These are phyloP conservation scores for Phataginus tricuspis DNA, from an alignment of 2,797 vertebrate species.

Conservation along the genomic window DNA sequence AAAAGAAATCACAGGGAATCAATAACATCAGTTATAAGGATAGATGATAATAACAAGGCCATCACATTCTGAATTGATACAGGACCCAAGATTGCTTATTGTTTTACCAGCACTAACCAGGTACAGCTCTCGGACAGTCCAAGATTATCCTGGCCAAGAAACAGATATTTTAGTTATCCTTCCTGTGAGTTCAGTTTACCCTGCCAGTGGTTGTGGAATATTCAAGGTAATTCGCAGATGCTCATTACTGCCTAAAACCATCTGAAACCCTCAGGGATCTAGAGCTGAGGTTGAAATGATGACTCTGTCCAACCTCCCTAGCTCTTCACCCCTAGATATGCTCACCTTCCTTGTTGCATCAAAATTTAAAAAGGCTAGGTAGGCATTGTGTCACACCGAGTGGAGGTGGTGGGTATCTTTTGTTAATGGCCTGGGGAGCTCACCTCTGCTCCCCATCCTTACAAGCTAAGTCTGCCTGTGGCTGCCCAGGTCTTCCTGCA, in stretches of 20 bases:
- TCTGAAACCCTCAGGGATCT: not conserved
- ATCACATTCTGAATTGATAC: not conserved
- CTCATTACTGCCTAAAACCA: not conserved
- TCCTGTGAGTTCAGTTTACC: not conserved
- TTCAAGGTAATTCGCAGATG: not conserved
- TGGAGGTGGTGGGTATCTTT: not conserved
- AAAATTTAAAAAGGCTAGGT: not conserved
- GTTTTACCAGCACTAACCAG: not conserved
- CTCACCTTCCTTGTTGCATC: not conserved
- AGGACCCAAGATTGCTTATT: not conserved
- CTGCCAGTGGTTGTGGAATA: not conserved
- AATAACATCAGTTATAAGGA: not conserved
- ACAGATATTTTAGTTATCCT: slow-evolving; percentile 10
- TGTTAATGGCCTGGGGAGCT: not conserved
- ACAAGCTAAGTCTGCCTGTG: not conserved
- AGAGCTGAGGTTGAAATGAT: not conserved
- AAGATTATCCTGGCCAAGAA: not conserved
- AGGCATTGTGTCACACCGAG: not conserved
- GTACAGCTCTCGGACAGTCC: not conserved
- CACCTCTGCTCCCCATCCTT: fast-evolving
- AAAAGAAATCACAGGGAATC: not conserved
- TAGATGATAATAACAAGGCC: not conserved
- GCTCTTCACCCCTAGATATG: not conserved
- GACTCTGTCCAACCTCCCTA: not conserved
- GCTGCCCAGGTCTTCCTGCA: not conserved